Conservation (phyloP, 2,888 invertebrate genomes). For the Agrotis segetum region DNA sequence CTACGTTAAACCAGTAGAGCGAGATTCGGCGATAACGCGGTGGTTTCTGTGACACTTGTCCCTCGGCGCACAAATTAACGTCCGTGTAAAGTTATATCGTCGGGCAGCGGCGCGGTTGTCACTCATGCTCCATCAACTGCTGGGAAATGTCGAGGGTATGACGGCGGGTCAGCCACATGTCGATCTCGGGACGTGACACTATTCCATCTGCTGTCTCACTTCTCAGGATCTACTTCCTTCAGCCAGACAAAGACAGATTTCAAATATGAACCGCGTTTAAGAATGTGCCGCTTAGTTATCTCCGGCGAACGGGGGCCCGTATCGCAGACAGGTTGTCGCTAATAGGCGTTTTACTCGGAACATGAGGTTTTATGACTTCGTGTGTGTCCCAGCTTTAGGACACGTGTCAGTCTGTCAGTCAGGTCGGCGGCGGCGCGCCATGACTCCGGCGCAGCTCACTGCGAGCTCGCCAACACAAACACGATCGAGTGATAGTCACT, state of each 20-base stretch:
- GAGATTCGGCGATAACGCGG: constrained; percentile 83
- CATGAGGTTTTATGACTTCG: constrained; percentile 85
- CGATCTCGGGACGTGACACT: constrained; percentile 84
- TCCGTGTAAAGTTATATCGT: constrained; percentile 87
- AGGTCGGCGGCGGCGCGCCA: constrained; percentile 77
- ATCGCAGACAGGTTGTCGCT: constrained; percentile 89
- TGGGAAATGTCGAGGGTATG: constrained; percentile 88
- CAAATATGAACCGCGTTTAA: constrained; percentile 78
- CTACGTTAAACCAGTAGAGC: constrained; percentile 80
- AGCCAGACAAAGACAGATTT: constrained; percentile 86
- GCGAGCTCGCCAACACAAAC: constrained; percentile 84
- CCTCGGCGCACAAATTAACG: constrained; percentile 87
- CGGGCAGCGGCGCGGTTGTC: constrained; percentile 82
- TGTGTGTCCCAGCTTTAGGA: constrained; percentile 85
- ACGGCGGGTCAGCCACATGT: constrained; percentile 89
- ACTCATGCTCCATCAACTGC: constrained; percentile 91
- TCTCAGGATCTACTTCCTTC: constrained; percentile 79
- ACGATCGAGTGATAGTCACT: constrained; percentile 75
- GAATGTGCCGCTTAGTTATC: constrained; percentile 85
- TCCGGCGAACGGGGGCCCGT: constrained; percentile 82
- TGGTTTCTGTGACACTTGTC: constrained; percentile 81
- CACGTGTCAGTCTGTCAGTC: constrained; percentile 84
- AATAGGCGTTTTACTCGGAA: constrained; percentile 89
- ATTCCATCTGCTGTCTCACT: constrained; percentile 87
- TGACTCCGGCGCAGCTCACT: constrained; percentile 79